Conservation (phyloP, 1,140 invertebrate species). For the silkworm (Bombyx mori) region ASM3026992v2 NC_085112.1:7596501-7597000, state of each 20-base stretch:
- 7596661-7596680: too few relatives aligned
- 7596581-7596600: too few relatives aligned
- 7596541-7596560: too few relatives aligned
- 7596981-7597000: constrained; percentile 18
- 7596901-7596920: constrained; percentile 50
- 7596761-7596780: constrained; percentile 20
- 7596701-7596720: constrained; percentile 9
- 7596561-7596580: too few relatives aligned
- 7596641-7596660: too few relatives aligned
- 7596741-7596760: constrained; percentile 16
- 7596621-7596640: too few relatives aligned
- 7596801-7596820: constrained; percentile 41
- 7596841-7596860: constrained; percentile 48
- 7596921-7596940: constrained; percentile 48
- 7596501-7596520: too few relatives aligned
- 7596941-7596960: constrained; percentile 44
- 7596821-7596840: constrained; percentile 52
- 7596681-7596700: background rate
- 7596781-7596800: constrained; percentile 44
- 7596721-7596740: constrained; percentile 21
- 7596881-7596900: constrained; percentile 45
- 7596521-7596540: too few relatives aligned
- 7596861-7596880: constrained; percentile 57
- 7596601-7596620: too few relatives aligned
- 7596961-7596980: constrained; percentile 35